A percentile compares a stretch with the other conserved stretches of the same genome.
Evolutionary conservation across 2,113 vertebrate species (phyloP).

Genomic region (Telmatochromis sp.): DNA sequence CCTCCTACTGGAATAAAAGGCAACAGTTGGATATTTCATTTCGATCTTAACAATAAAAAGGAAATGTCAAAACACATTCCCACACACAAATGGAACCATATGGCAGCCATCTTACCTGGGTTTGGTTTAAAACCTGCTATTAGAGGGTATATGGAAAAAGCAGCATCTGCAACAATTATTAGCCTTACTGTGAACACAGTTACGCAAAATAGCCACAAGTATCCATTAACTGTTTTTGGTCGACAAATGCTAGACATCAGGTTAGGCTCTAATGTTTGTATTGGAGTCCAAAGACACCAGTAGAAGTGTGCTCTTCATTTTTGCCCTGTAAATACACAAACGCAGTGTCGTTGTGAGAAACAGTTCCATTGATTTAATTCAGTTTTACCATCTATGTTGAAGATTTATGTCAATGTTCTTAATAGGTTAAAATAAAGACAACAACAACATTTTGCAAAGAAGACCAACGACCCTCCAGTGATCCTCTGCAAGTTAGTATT

Average conservation of each 20-base stretch:
- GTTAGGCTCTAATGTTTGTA: background rate
- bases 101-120: constrained; percentile 16
- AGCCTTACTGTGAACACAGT: background rate
- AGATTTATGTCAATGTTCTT: background rate
- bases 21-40: constrained; percentile 55
- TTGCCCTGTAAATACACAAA: background rate
- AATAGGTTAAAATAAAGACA: background rate
- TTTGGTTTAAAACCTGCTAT: background rate
- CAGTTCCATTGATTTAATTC: background rate
- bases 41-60: constrained; percentile 51
- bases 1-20: constrained; percentile 48
- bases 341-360: background rate
- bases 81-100: constrained; percentile 18
- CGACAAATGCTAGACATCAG: background rate
- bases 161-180: background rate
- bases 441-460: background rate
- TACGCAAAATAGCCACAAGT: background rate
- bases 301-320: background rate
- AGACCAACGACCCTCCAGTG: background rate
- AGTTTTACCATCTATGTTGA: background rate
- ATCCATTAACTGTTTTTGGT: background rate
- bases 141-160: background rate
- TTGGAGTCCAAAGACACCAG: background rate
- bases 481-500: fast-evolving
- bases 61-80: constrained; percentile 43